Evolutionary conservation across 1,140 invertebrate species (phyloP), one percentile per base, ranked within the genome.

Genomic region (Pteromalus puparum): DNA sequence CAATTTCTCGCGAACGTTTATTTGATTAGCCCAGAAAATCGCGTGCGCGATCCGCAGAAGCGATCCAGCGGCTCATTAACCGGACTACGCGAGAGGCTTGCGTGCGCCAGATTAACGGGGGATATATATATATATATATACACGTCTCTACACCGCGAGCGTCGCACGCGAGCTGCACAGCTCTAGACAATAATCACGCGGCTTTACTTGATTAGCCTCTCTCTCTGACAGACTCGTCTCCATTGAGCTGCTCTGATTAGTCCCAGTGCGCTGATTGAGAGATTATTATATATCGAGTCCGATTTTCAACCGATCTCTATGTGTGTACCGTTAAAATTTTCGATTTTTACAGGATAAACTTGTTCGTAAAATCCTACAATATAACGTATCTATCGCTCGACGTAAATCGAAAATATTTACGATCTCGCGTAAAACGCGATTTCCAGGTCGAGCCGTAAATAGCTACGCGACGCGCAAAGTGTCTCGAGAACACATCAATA

Each of bases 41-140:
- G 72, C 72, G 72, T 42, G 72, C 72, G 28, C 30, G n/a, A n/a
- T n/a, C n/a, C n/a, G 30, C 30, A 34, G 30, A 30, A 26, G 68
- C 24, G 68, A 26, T 18, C 24, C 0, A 4, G 6, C n/a, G n/a
- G 7, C 67, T 70, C 67, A 70, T 70, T 30, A 70, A 12, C 18
- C 10, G 10, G 10, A 28, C 24, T 42, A 34, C 34, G 13, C n/a
- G n/a, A 38, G 28, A 38, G 28, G 72, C 4, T 77, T 65, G 75
- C 75, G 48, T 77, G 75, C 48, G 12, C 28, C 26, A n/a, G 28
- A 61, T 77, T 77, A 77, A 77, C 75, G 46, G 75, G 30, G 26
- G n/a, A 48, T 77, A 53, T 53, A 53, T 53, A 18, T 77, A 53
- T 53, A 53, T 53, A 18, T 10, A 53, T 42, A 53, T 5, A 53